These are phyloP conservation scores for Rhopalosiphum padi DNA, from an alignment of 1,140 invertebrate genomes.

Conservation along the genomic window DNA sequence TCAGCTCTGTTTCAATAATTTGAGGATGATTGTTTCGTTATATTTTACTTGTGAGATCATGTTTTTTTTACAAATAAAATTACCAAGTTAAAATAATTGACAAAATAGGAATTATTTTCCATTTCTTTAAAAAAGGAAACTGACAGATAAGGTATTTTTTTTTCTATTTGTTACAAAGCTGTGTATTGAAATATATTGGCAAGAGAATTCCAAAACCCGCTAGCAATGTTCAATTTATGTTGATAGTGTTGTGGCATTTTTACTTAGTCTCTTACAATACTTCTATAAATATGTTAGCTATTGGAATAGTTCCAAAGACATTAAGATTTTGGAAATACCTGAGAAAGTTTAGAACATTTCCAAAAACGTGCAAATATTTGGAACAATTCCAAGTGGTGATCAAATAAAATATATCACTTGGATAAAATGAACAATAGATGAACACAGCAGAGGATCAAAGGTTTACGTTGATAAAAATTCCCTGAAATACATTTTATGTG, in stretches of 20 bases:
- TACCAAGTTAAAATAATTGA: neutral
- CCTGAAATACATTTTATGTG: conserved; percentile 38
- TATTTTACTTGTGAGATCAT: neutral
- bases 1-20: neutral
- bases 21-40: neutral
- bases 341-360: neutral
- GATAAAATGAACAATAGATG: neutral
- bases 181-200: neutral
- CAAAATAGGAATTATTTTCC: neutral
- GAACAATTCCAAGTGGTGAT: neutral
- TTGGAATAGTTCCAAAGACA: conserved; percentile 20
- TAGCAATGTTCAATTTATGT: neutral
- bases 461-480: neutral
- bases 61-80: neutral
- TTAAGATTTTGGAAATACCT: conserved; percentile 42
- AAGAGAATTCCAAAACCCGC: neutral
- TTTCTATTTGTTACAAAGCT: neutral
- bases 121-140: neutral
- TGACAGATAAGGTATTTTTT: neutral
- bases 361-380: neutral
- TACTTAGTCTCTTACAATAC: neutral
- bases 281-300: conserved; percentile 1
- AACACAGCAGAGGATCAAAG: neutral
- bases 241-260: neutral
- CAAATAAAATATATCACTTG: neutral